Conservation (phyloP, 2,113 vertebrate species). For the Anoplopoma fimbria region DNA sequence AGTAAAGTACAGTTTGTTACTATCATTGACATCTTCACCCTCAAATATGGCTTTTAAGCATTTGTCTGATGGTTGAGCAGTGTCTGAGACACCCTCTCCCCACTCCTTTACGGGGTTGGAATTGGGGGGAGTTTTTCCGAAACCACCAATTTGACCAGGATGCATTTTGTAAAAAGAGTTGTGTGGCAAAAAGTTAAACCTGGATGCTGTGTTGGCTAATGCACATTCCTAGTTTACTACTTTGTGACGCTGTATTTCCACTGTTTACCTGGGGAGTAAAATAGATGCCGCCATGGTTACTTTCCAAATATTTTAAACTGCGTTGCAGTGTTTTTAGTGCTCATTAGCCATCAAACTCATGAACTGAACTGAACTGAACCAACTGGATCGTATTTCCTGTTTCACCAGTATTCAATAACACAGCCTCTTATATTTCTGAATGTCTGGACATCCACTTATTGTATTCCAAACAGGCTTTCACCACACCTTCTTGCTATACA, state of each 20-base stretch:
- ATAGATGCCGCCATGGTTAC: too few species aligned
- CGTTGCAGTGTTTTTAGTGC: neutral
- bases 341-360: neutral
- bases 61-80: neutral
- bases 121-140: neutral
- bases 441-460: neutral
- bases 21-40: neutral
- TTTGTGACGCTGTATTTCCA: neutral
- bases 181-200: neutral
- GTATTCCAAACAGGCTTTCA: neutral
- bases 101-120: neutral
- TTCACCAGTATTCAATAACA: neutral
- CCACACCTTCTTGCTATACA: neutral
- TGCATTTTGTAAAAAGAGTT: neutral
- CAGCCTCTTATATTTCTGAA: neutral
- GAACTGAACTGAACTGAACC: neutral
- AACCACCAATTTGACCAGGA: neutral
- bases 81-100: neutral
- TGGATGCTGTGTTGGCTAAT: neutral
- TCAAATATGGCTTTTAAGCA: neutral
- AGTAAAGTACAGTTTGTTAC: neutral
- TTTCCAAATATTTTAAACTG: neutral
- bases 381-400: neutral
- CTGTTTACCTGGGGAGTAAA: too few species aligned
- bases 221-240: neutral